Evolutionary conservation across 2,888 invertebrate genomes (phyloP).

Genomic region (Drosophila lacicola): DNA sequence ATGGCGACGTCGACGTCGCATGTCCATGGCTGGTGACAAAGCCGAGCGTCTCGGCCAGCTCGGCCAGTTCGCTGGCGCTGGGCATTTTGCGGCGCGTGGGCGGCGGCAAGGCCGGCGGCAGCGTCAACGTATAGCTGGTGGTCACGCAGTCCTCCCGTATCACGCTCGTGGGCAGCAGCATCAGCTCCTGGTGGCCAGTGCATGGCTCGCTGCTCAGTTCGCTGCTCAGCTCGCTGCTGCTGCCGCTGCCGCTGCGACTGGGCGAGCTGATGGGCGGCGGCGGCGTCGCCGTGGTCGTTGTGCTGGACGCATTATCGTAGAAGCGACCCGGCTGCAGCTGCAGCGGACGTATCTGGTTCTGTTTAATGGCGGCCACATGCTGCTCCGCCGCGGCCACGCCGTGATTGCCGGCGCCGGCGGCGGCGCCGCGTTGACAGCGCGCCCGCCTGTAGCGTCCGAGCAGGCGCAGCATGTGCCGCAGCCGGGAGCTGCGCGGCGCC

Average conservation of each 20-base stretch:
- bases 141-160: conserved; percentile 83
- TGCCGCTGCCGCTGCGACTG: conserved; percentile 49
- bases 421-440: conserved; percentile 74
- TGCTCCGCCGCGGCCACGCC: conserved; percentile 54
- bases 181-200: conserved; percentile 70
- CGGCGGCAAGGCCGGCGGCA: conserved; percentile 85
- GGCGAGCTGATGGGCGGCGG: conserved; percentile 62
- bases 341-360: conserved; percentile 85
- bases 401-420: conserved; percentile 18
- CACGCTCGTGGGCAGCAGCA: conserved; percentile 83
- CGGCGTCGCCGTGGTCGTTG: conserved; percentile 56
- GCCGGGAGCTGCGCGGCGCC: conserved; percentile 68
- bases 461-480: conserved; percentile 84
- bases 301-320: conserved; percentile 48
- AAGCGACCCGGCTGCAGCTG: conserved; percentile 62
- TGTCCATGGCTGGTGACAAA: conserved; percentile 77
- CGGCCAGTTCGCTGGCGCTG: conserved; percentile 86
- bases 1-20: conserved; percentile 6
- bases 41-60: conserved; percentile 87
- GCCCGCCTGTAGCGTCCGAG: conserved; percentile 84
- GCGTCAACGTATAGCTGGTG: conserved; percentile 75
- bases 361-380: conserved; percentile 76
- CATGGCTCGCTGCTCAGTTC: conserved; percentile 37
- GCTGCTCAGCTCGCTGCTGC: conserved; percentile 69
- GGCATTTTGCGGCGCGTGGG: conserved; percentile 86